Percentiles rank a stretch among this genome's conserved stretches.
These are phyloP conservation scores for Engraulis encrasicolus DNA, from an alignment of 2,113 vertebrate species.

Conservation along the genomic window DNA sequence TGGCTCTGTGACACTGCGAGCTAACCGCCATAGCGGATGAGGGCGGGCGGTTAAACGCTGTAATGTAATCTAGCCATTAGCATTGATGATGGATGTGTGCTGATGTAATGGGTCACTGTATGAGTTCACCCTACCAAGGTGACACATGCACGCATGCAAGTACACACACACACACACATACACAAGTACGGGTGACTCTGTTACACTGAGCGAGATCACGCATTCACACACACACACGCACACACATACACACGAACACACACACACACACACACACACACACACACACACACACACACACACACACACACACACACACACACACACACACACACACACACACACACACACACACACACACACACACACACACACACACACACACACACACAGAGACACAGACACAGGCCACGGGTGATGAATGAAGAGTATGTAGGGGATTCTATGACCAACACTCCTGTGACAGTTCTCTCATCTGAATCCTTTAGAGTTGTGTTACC, in stretches of 20 bases:
- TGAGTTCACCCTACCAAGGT: neutral
- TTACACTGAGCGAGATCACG: neutral
- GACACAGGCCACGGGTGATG: neutral
- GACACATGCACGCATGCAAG: neutral
- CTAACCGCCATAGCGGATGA: neutral
- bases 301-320: neutral
- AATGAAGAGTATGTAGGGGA: neutral
- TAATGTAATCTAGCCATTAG: conserved; percentile 9
- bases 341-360: neutral
- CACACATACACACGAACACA: neutral
- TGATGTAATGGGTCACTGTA: neutral
- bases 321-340: neutral
- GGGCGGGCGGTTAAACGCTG: neutral
- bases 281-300: neutral
- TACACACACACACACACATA: neutral
- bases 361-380: neutral
- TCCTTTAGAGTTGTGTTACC: conserved; percentile 10
- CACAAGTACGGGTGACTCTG: neutral
- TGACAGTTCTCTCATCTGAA: neutral
- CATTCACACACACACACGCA: neutral
- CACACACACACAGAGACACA: neutral
- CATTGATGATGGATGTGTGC: neutral
- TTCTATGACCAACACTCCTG: neutral
- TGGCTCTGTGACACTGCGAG: neutral
- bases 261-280: neutral